Percentiles rank a stretch among this genome's conserved stretches.
Evolutionary conservation across 2,113 vertebrate species (phyloP).

Genomic region (Acanthisitta chloris): DNA sequence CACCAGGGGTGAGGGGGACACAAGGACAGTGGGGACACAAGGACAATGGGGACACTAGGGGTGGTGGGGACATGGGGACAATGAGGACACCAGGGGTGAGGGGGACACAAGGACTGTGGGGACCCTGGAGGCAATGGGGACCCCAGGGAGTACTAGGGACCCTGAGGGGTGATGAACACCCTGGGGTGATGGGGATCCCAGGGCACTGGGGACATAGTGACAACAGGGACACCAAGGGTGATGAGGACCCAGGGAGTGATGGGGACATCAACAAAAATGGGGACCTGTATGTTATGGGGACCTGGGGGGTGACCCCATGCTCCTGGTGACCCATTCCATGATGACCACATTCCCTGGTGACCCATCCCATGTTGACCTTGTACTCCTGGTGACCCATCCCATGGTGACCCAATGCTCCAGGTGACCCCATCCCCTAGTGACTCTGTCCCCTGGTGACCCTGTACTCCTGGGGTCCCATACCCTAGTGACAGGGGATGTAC

Average conservation of each 20-base stretch:
- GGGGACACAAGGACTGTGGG: background rate
- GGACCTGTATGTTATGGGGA: background rate
- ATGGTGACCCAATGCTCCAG: background rate
- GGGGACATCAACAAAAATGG: background rate
- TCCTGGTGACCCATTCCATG: background rate
- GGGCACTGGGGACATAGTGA: background rate
- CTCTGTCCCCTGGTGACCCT: background rate
- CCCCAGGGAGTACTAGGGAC: background rate
- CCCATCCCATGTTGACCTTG: background rate
- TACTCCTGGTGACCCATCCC: background rate
- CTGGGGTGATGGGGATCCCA: background rate
- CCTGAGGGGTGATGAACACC: background rate
- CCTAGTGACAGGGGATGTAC: too few relatives aligned
- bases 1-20: background rate
- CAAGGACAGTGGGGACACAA: background rate
- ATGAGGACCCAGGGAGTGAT: background rate
- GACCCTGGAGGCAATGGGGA: background rate
- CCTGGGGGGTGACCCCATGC: background rate
- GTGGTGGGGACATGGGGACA: background rate
- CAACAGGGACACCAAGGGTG: too few relatives aligned
- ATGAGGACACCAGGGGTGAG: background rate
- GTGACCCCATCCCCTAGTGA: background rate
- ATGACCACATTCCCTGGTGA: background rate
- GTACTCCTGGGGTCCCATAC: background rate
- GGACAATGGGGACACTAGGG: background rate